phyloP scores from a whole-genome alignment of 2,888 invertebrate species.

The Drymonia ruficornis region DNA sequence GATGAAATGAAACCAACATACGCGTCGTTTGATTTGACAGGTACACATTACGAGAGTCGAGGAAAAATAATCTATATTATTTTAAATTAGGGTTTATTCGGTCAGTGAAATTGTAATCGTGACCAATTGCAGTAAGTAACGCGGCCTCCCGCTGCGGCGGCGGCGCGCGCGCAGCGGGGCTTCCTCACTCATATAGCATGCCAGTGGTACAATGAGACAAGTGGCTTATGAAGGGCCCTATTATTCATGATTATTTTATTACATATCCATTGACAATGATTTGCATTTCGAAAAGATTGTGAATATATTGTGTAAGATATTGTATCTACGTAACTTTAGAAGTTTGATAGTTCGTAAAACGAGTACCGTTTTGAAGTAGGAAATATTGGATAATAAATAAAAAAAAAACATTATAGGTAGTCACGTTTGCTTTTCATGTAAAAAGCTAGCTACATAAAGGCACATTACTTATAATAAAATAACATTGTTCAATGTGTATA shows the following conservation, averaged over 20 bases:
- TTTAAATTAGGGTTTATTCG: constrained; percentile 60
- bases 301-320: constrained; percentile 20
- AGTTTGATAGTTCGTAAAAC: not conserved
- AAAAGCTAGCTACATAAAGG: not conserved
- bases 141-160: constrained; percentile 59
- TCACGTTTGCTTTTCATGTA: not conserved
- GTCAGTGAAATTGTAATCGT: constrained; percentile 71
- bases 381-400: no score
- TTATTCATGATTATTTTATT: constrained; percentile 59
- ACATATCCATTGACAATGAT: constrained; percentile 46
- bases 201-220: constrained; percentile 46
- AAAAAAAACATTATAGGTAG: no score
- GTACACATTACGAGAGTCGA: constrained; percentile 25
- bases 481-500: constrained; percentile 21
- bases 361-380: no score
- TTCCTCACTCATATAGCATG: constrained; percentile 50
- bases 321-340: not conserved
- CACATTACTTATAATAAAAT: not conserved
- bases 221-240: constrained; percentile 54
- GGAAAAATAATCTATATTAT: constrained; percentile 49
- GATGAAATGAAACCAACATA: constrained; percentile 32
- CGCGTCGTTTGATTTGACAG: constrained; percentile 37
- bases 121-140: constrained; percentile 73
- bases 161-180: constrained; percentile 67
- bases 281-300: constrained; percentile 35